These are phyloP conservation scores for Xyliphius kryptos DNA, from an alignment of 2,113 vertebrate genomes.

Conservation along the genomic window DNA sequence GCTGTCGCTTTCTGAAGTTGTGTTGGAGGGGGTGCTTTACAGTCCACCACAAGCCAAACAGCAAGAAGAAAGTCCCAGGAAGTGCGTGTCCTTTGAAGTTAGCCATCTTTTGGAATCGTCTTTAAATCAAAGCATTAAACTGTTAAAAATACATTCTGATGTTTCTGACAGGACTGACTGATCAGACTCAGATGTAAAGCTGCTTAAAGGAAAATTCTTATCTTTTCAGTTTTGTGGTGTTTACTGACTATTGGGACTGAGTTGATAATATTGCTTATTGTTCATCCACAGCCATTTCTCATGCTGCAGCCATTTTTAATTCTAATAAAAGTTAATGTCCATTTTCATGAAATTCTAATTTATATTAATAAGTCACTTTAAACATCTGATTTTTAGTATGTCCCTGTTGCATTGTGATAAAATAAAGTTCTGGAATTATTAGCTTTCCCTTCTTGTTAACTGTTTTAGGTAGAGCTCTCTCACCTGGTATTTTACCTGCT, in stretches of 20 bases:
- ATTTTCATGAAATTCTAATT: no score
- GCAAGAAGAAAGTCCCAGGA: conserved; percentile 84
- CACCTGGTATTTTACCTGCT: no score
- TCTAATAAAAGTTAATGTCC: no score
- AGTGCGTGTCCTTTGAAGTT: conserved; percentile 93
- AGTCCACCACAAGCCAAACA: conserved; percentile 85
- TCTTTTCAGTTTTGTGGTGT: background rate
- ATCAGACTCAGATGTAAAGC: no score
- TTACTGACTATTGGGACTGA: conserved; percentile 5
- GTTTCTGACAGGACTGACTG: no score
- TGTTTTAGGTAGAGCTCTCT: no score
- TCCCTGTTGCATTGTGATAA: no score
- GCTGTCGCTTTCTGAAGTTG: conserved; percentile 56
- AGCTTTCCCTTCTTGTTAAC: no score
- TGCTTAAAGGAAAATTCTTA: background rate
- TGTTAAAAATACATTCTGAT: background rate
- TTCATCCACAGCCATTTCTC: background rate
- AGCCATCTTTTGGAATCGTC: conserved; percentile 66
- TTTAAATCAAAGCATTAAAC: background rate
- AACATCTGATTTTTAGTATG: no score
- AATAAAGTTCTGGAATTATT: no score
- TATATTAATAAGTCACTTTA: no score
- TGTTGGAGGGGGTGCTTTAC: conserved; percentile 73
- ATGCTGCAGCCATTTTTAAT: no score
- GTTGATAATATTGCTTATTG: background rate